A percentile compares a stretch with the other conserved stretches of the same genome.
phyloP scores from a whole-genome alignment of 2,888 invertebrate species.

The Napeogenes inachia region DNA sequence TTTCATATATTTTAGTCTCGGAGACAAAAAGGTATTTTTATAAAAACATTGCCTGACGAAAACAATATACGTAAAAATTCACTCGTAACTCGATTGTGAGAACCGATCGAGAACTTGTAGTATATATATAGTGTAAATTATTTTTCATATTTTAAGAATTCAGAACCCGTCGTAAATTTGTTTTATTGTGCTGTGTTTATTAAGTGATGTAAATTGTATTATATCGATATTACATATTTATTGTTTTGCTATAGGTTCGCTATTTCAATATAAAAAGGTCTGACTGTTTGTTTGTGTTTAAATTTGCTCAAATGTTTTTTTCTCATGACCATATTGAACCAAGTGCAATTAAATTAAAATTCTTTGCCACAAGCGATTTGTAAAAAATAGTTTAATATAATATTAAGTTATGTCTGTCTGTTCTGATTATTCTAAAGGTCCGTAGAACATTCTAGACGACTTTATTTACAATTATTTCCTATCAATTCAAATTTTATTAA shows the following conservation, averaged over 20 bases:
- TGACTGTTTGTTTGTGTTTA: slow-evolving; percentile 59
- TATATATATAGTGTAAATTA: slow-evolving; percentile 60
- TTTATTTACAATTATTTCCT: slow-evolving; percentile 75
- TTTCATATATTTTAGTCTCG: slow-evolving; percentile 38
- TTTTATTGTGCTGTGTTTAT: slow-evolving; percentile 75
- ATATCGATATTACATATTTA: slow-evolving; percentile 73
- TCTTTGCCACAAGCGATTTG: slow-evolving; percentile 69
- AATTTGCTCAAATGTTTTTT: slow-evolving; percentile 67
- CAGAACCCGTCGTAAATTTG: slow-evolving; percentile 33
- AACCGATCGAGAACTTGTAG: background rate
- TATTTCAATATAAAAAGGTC: slow-evolving; percentile 46
- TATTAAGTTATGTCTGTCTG: slow-evolving; percentile 65
- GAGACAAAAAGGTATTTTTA: slow-evolving; percentile 68
- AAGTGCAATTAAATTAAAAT: slow-evolving; percentile 35
- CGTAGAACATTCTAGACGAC: slow-evolving; percentile 61
- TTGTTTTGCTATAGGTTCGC: slow-evolving; percentile 69
- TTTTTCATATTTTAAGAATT: no score
- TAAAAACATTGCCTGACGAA: slow-evolving; percentile 74
- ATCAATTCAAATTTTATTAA: slow-evolving; percentile 77
- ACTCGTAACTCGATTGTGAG: slow-evolving; percentile 65
- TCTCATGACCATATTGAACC: slow-evolving; percentile 28
- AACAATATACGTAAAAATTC: slow-evolving; percentile 76
- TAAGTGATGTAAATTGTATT: slow-evolving; percentile 74
- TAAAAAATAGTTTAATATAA: slow-evolving; percentile 50
- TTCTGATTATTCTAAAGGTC: slow-evolving; percentile 53